These are phyloP conservation scores for Nesometra sesokonis DNA, from an alignment of 35 echinoderm and acorn worm genomes.

Conservation along the genomic window DNA sequence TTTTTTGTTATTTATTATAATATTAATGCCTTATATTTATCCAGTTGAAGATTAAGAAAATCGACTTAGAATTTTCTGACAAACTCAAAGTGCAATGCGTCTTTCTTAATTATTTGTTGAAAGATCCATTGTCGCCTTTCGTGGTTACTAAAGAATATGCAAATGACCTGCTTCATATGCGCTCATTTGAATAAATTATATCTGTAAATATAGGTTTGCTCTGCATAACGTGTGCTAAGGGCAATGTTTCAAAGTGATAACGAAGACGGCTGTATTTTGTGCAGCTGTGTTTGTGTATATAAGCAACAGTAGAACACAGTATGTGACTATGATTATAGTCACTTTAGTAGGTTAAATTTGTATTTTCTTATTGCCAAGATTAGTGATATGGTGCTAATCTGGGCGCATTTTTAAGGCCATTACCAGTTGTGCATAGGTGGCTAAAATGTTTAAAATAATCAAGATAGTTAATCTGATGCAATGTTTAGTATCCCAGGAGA, in stretches of 20 bases:
- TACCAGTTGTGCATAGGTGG: neutral
- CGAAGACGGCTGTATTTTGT: too few species aligned
- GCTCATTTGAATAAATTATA: neutral
- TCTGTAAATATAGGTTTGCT: neutral
- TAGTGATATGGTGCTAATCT: neutral
- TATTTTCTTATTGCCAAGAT: neutral
- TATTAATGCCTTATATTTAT: conserved; percentile 1
- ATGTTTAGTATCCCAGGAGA: neutral
- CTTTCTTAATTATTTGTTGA: neutral
- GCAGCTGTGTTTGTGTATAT: too few species aligned
- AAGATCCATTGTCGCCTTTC: neutral
- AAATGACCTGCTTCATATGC: neutral
- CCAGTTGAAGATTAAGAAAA: neutral
- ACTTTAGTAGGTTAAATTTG: neutral
- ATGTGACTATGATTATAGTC: neutral
- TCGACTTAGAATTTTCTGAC: neutral
- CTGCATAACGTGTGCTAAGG: neutral
- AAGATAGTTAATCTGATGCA: neutral
- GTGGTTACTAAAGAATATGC: neutral
- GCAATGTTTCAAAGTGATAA: neutral
- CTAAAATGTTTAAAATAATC: neutral
- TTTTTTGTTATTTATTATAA: neutral
- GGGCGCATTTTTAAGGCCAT: neutral
- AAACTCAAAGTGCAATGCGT: neutral
- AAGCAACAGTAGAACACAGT: too few species aligned